Evolutionary conservation across 2,888 invertebrate species (phyloP), one percentile per base, ranked within the genome.

Genomic region (Mythimna ferrago): DNA sequence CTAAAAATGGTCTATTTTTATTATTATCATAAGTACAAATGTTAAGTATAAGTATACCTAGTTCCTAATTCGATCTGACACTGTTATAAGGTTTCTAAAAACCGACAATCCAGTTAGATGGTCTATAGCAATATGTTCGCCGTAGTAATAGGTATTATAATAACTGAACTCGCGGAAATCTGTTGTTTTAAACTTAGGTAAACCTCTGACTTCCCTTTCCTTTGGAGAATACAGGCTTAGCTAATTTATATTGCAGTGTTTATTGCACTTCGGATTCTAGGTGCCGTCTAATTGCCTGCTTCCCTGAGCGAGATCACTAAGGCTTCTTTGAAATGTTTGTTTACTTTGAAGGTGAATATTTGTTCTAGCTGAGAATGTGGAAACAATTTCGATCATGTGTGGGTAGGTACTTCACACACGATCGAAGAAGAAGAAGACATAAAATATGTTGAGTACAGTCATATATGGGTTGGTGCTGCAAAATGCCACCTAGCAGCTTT

Each of bases 241-340:
- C 35, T 35, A 35, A 35, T 19, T 4, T 35, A 58, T 35, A 35
- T 19, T 58, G 35, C 11, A 19, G 56, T 32, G 2, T 21, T 75
- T 66, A 76, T 51, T 66, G 51, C 7, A 21, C 41, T 21, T 75
- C 19, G 5, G 4, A 6, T 60, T 41, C n/a, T 21, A 10, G 10
- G 6, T 38, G 14, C 26, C 35, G 9, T 2, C 11, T 2, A 21
- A 56, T 74, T 56, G 14, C 35, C n/a, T 32, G 26, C 48, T 61
- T 7, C 9, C 21, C 26, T 48, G 48, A 66, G 21, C 7, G 41
- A 44, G 76, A 41, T 56, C 58, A 58, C 6, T 6, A 76, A 19
- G 35, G 11, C 6, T 73, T 58, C 35, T 26, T 16, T 35, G 76
- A 73, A 66, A 65, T 32, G 66, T 58, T 66, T 53, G 58, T 76